phyloP scores from a whole-genome alignment of 2,888 invertebrate genomes.

The Apoderus coryli region DNA sequence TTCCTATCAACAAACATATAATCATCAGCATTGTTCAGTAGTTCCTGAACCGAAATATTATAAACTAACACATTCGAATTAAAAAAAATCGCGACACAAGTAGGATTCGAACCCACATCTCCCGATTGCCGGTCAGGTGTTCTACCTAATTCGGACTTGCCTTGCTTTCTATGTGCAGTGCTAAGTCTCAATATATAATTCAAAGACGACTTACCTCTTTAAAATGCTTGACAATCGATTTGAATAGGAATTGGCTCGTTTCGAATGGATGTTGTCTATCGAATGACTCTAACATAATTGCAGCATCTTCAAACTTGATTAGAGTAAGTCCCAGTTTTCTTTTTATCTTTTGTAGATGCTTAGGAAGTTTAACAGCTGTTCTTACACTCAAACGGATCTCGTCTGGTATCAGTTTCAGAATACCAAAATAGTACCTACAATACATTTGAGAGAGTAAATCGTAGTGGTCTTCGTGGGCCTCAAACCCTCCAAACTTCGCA shows the following conservation, averaged over 20 bases:
- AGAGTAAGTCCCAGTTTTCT: slow-evolving; percentile 74
- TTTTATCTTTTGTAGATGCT: slow-evolving; percentile 66
- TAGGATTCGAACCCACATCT: too few species aligned
- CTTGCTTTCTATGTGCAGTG: too few species aligned
- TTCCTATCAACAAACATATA: too few species aligned
- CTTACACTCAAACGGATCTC: slow-evolving; percentile 79
- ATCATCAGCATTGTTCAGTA: too few species aligned
- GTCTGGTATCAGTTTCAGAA: slow-evolving; percentile 29
- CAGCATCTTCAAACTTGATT: slow-evolving; percentile 93
- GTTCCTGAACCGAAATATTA: too few species aligned
- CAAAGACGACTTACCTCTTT: slow-evolving; percentile 52
- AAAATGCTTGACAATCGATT: slow-evolving; percentile 75
- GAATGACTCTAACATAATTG: slow-evolving; percentile 83
- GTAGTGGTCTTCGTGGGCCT: too few species aligned
- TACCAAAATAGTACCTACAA: slow-evolving; percentile 29
- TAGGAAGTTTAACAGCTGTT: slow-evolving; percentile 70
- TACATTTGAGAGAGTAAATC: too few species aligned
- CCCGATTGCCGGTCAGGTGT: too few species aligned
- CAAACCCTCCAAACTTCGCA: too few species aligned
- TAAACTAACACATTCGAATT: slow-evolving; percentile 1
- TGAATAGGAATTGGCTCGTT: slow-evolving; percentile 68
- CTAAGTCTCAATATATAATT: too few species aligned
- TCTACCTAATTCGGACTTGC: too few species aligned
- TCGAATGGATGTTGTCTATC: slow-evolving; percentile 81
- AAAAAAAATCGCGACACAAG: too few species aligned